Conservation (phyloP, 2,113 vertebrate species). For the Neolamprologus sp. region DNA sequence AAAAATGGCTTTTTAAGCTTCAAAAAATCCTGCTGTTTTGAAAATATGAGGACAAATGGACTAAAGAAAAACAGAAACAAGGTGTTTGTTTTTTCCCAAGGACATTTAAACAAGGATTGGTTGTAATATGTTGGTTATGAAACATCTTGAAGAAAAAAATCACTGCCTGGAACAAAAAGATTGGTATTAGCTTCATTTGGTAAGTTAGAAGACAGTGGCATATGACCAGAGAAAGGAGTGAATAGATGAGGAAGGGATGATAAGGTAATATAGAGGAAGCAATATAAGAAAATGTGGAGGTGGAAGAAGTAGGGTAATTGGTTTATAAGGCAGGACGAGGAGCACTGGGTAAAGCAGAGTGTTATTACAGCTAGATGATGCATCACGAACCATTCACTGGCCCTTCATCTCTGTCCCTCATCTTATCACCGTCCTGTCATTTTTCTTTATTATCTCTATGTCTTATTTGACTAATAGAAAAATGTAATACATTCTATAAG, state of each 20-base stretch:
- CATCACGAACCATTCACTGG: not conserved
- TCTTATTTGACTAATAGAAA: not conserved
- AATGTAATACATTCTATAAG: not conserved
- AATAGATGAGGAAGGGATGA: not conserved
- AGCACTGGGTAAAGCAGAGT: not conserved
- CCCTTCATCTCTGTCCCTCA: not conserved
- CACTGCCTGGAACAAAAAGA: not conserved
- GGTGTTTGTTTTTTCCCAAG: not conserved
- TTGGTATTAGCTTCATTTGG: not conserved
- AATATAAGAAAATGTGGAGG: not conserved
- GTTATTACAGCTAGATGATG: conserved; percentile 17
- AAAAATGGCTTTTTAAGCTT: not conserved
- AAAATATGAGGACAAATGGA: not conserved
- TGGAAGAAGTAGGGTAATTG: conserved; percentile 10
- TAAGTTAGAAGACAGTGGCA: not conserved
- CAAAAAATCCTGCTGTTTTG: not conserved
- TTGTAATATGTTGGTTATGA: not conserved
- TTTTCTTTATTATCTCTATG: not conserved
- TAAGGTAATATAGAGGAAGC: not conserved
- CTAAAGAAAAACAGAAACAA: not conserved
- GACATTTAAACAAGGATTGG: not conserved
- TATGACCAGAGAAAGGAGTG: not conserved
- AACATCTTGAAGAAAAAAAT: not conserved
- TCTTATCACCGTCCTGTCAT: not conserved
- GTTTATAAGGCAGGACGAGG: not conserved